Evolutionary conservation across 2,797 vertebrate genomes (phyloP).

Genomic region (Rhynchotus rufescens): DNA sequence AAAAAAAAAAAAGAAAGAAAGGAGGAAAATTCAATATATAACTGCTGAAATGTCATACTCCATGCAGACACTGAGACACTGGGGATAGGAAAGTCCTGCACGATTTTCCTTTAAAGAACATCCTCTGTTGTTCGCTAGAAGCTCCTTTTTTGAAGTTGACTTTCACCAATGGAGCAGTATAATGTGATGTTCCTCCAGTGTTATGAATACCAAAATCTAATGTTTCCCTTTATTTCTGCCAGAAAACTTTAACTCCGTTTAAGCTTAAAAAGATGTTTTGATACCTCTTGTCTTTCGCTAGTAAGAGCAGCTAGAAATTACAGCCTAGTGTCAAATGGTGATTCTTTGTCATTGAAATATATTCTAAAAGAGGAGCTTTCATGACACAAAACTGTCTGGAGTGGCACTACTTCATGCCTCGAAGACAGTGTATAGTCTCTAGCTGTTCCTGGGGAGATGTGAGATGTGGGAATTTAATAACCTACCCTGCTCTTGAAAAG

Average conservation of each 20-base stretch:
- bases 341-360: background rate
- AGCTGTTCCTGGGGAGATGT: background rate
- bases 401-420: background rate
- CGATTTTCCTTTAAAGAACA: background rate
- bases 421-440: background rate
- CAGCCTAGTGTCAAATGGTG: conserved; percentile 1
- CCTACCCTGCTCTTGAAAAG: background rate
- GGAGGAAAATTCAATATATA: conserved; percentile 23
- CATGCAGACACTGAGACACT: background rate
- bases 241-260: background rate
- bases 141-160: background rate
- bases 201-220: background rate
- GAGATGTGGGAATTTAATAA: background rate
- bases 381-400: background rate
- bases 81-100: background rate
- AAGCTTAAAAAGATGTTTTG: background rate
- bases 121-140: background rate
- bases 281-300: background rate
- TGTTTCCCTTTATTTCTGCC: background rate
- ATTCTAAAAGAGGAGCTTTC: background rate
- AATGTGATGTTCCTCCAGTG: background rate
- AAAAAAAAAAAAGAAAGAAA: background rate
- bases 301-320: background rate
- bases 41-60: conserved; percentile 1
- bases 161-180: background rate